Conservation (phyloP, 1,140 invertebrate species). For the Leguminivora glycinivorella region DNA sequence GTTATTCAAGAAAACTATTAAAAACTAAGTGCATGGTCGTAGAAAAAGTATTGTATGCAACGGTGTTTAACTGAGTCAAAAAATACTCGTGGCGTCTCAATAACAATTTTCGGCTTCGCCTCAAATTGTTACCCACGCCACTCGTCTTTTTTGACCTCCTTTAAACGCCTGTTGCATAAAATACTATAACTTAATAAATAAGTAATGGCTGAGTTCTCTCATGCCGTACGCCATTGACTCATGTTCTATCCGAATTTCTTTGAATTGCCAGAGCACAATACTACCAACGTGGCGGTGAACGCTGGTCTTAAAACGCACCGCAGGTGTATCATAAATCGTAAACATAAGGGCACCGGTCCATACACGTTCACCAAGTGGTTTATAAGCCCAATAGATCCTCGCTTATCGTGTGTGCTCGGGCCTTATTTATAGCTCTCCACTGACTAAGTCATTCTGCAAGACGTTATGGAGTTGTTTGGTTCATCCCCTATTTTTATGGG, state of each 20-base stretch:
- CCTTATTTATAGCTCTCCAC: slow-evolving; percentile 34
- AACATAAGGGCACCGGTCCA: slow-evolving; percentile 20
- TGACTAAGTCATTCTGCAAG: slow-evolving; percentile 31
- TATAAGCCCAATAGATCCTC: slow-evolving; percentile 36
- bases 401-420: slow-evolving; percentile 28
- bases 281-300: not conserved
- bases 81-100: no score
- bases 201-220: no score
- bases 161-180: no score
- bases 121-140: no score
- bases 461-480: slow-evolving; percentile 37
- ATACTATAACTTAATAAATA: no score
- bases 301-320: slow-evolving; percentile 28
- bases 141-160: no score
- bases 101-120: no score
- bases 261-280: slow-evolving; percentile 1
- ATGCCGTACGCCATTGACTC: no score
- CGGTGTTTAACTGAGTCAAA: no score
- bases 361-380: slow-evolving; percentile 29
- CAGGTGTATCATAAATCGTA: slow-evolving; percentile 33
- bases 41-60: no score
- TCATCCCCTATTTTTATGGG: slow-evolving; percentile 31
- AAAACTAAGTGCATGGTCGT: no score
- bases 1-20: no score
- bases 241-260: not conserved